A percentile compares a stretch with the other conserved stretches of the same genome.
Conservation (phyloP, 1,140 invertebrate species). For the Chymomyza costata region DNA sequence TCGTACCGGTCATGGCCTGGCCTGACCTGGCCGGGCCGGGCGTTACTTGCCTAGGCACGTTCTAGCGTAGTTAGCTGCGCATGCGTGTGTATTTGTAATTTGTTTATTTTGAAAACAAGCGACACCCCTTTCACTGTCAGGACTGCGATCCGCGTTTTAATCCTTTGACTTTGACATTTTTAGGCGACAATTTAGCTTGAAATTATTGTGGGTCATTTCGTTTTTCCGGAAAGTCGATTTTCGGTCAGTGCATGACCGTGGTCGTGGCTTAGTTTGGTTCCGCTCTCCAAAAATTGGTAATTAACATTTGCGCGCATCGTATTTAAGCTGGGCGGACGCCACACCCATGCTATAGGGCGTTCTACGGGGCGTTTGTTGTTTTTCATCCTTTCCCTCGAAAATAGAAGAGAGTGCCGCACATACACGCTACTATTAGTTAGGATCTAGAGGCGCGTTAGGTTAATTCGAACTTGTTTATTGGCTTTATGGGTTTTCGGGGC, state of each 20-base stretch:
- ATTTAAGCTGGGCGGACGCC: slow-evolving; percentile 21
- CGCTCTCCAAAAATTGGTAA: slow-evolving; percentile 57
- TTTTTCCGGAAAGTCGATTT: slow-evolving; percentile 59
- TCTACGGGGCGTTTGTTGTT: slow-evolving; percentile 12
- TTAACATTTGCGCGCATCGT: slow-evolving; percentile 51
- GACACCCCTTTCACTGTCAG: slow-evolving; percentile 56
- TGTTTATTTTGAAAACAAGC: slow-evolving; percentile 71
- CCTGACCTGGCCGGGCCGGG: no score
- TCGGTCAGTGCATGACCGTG: background rate
- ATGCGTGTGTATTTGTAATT: slow-evolving; percentile 44
- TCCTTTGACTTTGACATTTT: slow-evolving; percentile 54
- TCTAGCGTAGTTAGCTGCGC: slow-evolving; percentile 8
- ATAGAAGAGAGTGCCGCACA: slow-evolving; percentile 2
- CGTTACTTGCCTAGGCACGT: no score
- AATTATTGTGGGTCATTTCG: background rate
- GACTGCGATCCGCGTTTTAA: slow-evolving; percentile 42
- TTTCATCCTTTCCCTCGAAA: slow-evolving; percentile 20
- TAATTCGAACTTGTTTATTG: no score
- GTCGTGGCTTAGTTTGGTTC: slow-evolving; percentile 71
- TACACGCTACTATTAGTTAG: no score
- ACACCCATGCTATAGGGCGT: slow-evolving; percentile 11
- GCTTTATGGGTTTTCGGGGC: slow-evolving; percentile 5
- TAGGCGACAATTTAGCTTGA: slow-evolving; percentile 29
- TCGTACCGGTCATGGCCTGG: no score
- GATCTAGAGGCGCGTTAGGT: no score